phyloP scores from a whole-genome alignment of 2,888 invertebrate species.

The Drosophila infuscata region DNA sequence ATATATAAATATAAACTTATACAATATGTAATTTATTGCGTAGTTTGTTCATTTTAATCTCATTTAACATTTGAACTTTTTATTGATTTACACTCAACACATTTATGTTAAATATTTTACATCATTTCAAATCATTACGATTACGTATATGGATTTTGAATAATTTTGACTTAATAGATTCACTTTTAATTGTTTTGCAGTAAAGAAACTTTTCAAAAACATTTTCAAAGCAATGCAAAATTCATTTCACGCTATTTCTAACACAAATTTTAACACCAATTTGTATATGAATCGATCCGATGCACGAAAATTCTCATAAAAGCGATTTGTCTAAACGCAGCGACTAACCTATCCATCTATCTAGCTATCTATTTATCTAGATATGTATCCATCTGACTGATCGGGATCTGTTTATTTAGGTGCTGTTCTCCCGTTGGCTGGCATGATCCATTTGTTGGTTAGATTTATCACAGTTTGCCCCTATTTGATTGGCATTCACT shows the following conservation, averaged over 20 bases:
- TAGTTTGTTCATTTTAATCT: not conserved
- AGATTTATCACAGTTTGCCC: constrained; percentile 70
- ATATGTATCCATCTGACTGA: constrained; percentile 3
- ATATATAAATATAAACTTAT: not conserved
- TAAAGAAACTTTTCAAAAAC: not conserved
- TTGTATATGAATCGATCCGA: constrained; percentile 6
- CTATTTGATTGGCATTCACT: constrained; percentile 78
- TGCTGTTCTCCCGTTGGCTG: constrained; percentile 4
- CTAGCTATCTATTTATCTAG: not conserved
- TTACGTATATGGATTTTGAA: not conserved
- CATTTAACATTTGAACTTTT: not conserved
- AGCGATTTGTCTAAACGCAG: constrained; percentile 35
- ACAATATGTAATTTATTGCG: not conserved
- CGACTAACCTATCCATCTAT: constrained; percentile 15
- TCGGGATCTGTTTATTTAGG: constrained; percentile 42
- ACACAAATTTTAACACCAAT: constrained; percentile 3
- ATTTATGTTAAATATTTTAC: not conserved
- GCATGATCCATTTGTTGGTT: constrained; percentile 56
- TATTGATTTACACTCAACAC: not conserved
- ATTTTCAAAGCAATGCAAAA: constrained; percentile 1
- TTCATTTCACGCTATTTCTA: not conserved
- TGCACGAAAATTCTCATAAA: constrained; percentile 38
- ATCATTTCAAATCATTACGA: not conserved
- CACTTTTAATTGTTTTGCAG: not conserved
- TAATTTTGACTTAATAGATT: not conserved